Percentiles rank a stretch among this genome's conserved stretches.
Evolutionary conservation across 2,888 invertebrate species (phyloP).

Genomic region (Hirudinaria manillensis): DNA sequence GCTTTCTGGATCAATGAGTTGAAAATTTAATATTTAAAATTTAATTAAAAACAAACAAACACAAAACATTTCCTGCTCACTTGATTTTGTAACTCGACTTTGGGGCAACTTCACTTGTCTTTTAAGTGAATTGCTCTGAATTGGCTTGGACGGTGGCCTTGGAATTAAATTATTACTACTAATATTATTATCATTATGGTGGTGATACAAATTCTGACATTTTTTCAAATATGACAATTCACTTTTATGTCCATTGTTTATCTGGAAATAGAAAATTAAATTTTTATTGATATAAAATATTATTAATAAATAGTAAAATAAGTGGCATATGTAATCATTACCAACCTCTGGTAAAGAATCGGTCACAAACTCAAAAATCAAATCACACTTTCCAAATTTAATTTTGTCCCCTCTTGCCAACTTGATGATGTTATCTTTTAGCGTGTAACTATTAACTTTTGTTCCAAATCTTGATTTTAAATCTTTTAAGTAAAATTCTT

Average conservation of each 20-base stretch:
- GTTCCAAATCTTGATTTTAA: conserved; percentile 54
- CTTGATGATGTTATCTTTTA: conserved; percentile 54
- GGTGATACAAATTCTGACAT: no score
- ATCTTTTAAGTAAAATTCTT: conserved; percentile 53
- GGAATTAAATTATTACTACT: no score
- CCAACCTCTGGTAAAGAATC: conserved; percentile 28
- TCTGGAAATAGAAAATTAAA: neutral
- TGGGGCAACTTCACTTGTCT: no score
- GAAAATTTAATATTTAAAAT: no score
- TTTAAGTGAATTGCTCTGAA: no score
- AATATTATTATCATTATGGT: no score
- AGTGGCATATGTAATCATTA: neutral
- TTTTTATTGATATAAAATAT: neutral
- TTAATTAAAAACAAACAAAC: no score
- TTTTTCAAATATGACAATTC: neutral
- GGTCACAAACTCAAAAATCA: conserved; percentile 48
- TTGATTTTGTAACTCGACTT: no score
- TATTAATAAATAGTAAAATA: neutral
- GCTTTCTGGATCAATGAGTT: no score
- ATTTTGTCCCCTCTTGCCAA: conserved; percentile 51
- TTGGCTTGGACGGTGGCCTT: no score
- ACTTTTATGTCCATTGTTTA: neutral
- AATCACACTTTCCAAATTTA: conserved; percentile 50
- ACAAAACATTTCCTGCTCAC: no score
- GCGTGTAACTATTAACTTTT: conserved; percentile 53